phyloP scores from a whole-genome alignment of 2,888 invertebrate genomes.

The Drosophila kambysellisi region DNA sequence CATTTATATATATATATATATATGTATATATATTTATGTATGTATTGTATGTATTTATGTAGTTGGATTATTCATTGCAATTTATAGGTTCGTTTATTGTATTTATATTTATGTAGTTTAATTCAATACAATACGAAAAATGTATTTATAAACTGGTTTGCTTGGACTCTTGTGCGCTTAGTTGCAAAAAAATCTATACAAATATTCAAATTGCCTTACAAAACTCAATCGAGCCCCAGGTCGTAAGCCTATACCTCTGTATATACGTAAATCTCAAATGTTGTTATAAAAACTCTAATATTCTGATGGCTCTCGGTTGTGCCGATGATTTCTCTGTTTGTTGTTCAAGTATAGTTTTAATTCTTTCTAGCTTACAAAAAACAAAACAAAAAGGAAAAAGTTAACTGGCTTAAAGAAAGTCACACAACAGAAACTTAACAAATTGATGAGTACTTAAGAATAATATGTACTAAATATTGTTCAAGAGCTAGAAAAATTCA shows the following conservation, averaged over 20 bases:
- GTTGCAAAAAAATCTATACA: slow-evolving; percentile 67
- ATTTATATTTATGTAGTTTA: slow-evolving; percentile 50
- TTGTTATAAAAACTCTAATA: slow-evolving; percentile 69
- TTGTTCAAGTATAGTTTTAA: slow-evolving; percentile 28
- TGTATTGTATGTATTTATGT: slow-evolving; percentile 27
- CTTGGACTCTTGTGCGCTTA: slow-evolving; percentile 77
- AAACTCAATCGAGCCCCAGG: slow-evolving; percentile 50
- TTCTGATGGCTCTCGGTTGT: slow-evolving; percentile 27
- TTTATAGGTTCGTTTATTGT: slow-evolving; percentile 39
- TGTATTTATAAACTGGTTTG: slow-evolving; percentile 57
- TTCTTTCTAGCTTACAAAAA: slow-evolving; percentile 35
- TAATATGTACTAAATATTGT: slow-evolving; percentile 29
- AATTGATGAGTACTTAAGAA: slow-evolving; percentile 27
- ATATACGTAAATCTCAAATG: slow-evolving; percentile 62
- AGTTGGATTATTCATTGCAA: slow-evolving; percentile 49
- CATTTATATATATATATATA: slow-evolving; percentile 12
- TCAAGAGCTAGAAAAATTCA: slow-evolving; percentile 50
- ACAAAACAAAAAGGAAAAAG: neutral
- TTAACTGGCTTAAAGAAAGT: slow-evolving; percentile 22
- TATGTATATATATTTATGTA: slow-evolving; percentile 4
- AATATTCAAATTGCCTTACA: slow-evolving; percentile 60
- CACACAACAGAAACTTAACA: slow-evolving; percentile 71
- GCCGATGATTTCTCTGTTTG: slow-evolving; percentile 12
- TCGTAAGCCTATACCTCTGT: slow-evolving; percentile 60
- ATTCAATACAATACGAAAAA: slow-evolving; percentile 50